Evolutionary conservation across 2,888 invertebrate species (phyloP).

Genomic region (Prosapia bicincta): DNA sequence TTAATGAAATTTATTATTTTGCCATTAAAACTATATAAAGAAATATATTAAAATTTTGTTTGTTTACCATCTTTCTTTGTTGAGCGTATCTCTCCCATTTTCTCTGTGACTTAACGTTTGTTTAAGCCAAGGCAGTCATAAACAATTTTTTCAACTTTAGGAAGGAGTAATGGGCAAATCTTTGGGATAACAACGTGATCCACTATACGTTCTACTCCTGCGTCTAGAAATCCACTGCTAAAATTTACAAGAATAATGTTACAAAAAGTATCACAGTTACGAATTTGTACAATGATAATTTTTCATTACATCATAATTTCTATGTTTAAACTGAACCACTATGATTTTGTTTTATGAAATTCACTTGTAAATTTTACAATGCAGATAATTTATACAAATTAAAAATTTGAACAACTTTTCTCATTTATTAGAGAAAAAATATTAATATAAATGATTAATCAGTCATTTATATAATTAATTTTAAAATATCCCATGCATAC

Average conservation of each 20-base stretch:
- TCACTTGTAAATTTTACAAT: too few relatives aligned
- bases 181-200: conserved; percentile 96
- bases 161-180: conserved; percentile 80
- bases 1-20: too few relatives aligned
- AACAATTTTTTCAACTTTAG: conserved; percentile 86
- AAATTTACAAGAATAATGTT: conserved; percentile 2
- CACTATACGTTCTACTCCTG: conserved; percentile 90
- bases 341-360: too few relatives aligned
- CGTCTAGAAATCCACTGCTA: conserved; percentile 69
- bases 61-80: background rate
- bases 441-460: too few relatives aligned
- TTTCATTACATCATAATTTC: background rate
- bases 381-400: too few relatives aligned
- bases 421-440: too few relatives aligned
- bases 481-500: too few relatives aligned
- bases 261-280: too few relatives aligned
- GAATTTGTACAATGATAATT: background rate
- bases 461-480: too few relatives aligned
- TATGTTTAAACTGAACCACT: background rate
- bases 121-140: conserved; percentile 83
- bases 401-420: too few relatives aligned
- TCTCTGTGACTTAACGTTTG: conserved; percentile 44
- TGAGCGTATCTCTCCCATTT: background rate
- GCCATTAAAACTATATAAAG: too few relatives aligned
- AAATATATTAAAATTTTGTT: too few relatives aligned